These are phyloP conservation scores for Pelmatolapia mariae DNA, from an alignment of 2,113 vertebrate genomes.

Conservation along the genomic window DNA sequence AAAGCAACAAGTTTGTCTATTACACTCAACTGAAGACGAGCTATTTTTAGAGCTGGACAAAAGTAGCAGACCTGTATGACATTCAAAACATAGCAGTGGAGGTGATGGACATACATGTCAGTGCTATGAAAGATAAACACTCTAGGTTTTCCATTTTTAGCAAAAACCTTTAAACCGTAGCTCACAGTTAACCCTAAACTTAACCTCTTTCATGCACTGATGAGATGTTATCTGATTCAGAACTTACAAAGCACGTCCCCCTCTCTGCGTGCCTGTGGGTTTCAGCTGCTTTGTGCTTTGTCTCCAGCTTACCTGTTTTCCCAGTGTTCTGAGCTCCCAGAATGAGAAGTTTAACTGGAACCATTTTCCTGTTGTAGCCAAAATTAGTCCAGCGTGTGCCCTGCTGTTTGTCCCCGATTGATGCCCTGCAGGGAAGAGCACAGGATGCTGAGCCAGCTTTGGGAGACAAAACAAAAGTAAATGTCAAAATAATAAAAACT, in stretches of 20 bases:
- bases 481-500: not conserved
- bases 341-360: conserved; percentile 50
- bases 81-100: not conserved
- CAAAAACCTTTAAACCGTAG: not conserved
- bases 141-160: conserved; percentile 2
- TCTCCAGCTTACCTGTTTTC: conserved; percentile 45
- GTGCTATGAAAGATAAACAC: not conserved
- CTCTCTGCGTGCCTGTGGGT: not conserved
- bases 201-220: not conserved
- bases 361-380: conserved; percentile 5
- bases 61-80: not conserved
- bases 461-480: not conserved
- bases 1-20: not conserved
- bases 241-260: not conserved
- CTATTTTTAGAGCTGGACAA: not conserved
- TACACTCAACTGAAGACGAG: not conserved
- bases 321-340: conserved; percentile 54
- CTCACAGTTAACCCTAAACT: not conserved
- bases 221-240: not conserved
- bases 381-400: not conserved
- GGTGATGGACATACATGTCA: not conserved
- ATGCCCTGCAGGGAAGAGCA: not conserved
- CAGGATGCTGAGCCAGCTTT: not conserved
- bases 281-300: not conserved
- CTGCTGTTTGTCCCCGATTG: not conserved